Evolutionary conservation across 2,113 vertebrate species (phyloP).

Genomic region (Thamnophis sirtalis): DNA sequence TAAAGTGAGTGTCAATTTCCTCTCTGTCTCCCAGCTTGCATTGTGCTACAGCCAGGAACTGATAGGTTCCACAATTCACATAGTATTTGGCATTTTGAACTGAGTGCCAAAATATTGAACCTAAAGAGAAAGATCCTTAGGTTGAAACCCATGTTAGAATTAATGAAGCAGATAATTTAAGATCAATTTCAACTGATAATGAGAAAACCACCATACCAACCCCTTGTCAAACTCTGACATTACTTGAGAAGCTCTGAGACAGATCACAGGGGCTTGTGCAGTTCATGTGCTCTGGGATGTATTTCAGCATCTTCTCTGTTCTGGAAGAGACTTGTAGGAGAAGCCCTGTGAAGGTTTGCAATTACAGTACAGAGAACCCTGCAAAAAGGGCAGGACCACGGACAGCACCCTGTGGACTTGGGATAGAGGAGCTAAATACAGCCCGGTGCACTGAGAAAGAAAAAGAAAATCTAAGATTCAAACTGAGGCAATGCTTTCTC

Average conservation of each 20-base stretch:
- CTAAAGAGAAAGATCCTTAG: conserved; percentile 61
- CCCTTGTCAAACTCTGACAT: conserved; percentile 44
- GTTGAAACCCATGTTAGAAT: conserved; percentile 51
- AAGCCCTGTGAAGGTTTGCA: background rate
- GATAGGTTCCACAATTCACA: conserved; percentile 33
- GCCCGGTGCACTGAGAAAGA: background rate
- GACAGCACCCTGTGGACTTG: background rate
- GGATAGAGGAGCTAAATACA: background rate
- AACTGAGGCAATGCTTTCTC: background rate
- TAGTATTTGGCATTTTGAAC: conserved; percentile 61
- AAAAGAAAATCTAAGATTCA: background rate
- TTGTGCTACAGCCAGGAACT: conserved; percentile 38
- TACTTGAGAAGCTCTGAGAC: conserved; percentile 38
- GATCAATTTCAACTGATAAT: conserved; percentile 67
- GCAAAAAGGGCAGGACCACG: background rate
- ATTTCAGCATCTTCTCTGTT: background rate
- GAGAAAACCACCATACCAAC: conserved; percentile 56
- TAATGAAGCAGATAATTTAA: conserved; percentile 70
- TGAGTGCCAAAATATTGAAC: conserved; percentile 58
- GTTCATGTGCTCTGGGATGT: conserved; percentile 20
- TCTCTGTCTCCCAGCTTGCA: conserved; percentile 39
- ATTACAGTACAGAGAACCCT: background rate
- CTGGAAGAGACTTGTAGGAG: background rate
- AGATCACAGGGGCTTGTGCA: conserved; percentile 27
- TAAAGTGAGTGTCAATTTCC: conserved; percentile 46